phyloP scores from a whole-genome alignment of 2,113 vertebrate species.

The Anhinga anhinga region DNA sequence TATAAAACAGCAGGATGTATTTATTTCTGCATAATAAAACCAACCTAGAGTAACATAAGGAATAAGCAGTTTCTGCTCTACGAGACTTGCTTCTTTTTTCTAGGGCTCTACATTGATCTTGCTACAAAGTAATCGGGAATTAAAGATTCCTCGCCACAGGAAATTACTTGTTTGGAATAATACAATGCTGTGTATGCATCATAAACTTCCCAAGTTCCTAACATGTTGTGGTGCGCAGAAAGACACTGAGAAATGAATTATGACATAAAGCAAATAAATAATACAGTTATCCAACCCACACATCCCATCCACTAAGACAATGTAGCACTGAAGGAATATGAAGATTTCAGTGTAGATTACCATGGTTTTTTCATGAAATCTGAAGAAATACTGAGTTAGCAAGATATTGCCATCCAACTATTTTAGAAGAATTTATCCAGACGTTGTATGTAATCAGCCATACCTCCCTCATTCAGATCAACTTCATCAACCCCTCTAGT shows the following conservation, averaged over 20 bases:
- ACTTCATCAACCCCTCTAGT: neutral
- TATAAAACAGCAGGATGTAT: neutral
- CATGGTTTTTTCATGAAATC: neutral
- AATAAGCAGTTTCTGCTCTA: neutral
- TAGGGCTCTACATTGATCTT: neutral
- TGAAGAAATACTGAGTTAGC: neutral
- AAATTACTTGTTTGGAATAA: conserved; percentile 10
- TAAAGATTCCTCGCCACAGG: neutral
- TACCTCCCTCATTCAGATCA: neutral
- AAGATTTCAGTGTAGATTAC: neutral
- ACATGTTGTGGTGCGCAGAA: neutral
- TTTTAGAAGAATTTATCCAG: neutral
- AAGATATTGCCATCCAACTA: neutral
- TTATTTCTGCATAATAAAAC: conserved; percentile 11
- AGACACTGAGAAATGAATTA: neutral
- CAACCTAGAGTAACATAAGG: neutral
- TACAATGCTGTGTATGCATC: neutral
- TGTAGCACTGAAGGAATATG: neutral
- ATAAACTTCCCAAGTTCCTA: neutral
- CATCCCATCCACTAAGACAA: neutral
- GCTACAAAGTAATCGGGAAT: neutral
- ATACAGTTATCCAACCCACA: neutral
- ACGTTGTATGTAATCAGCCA: neutral
- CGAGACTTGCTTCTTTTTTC: neutral
- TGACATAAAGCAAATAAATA: neutral